Evolutionary conservation across 2,113 vertebrate genomes (phyloP).

Genomic region (Dipodomys ordii): DNA sequence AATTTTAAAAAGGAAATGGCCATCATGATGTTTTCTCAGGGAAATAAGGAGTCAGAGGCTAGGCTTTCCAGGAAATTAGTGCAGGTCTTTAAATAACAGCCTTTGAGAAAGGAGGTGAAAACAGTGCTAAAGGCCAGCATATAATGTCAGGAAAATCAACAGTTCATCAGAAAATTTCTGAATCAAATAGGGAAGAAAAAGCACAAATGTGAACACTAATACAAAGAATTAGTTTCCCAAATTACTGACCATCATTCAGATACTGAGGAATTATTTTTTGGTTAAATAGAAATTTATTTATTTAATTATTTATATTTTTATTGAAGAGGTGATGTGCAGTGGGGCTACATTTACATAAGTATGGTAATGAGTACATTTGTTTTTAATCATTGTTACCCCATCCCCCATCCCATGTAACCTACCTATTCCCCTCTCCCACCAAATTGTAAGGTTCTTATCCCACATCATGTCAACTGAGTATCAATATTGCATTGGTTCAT

Average conservation of each 20-base stretch:
- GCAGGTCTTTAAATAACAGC: not conserved
- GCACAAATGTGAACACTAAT: not conserved
- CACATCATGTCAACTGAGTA: no score
- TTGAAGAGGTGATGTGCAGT: no score
- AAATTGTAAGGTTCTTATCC: no score
- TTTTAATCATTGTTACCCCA: no score
- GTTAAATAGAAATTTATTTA: no score
- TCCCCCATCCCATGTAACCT: no score
- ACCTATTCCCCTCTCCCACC: no score
- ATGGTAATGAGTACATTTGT: no score
- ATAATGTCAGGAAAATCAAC: not conserved
- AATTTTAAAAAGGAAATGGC: constrained; percentile 63
- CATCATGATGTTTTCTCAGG: constrained; percentile 55
- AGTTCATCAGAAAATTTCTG: not conserved
- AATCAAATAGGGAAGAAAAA: not conserved
- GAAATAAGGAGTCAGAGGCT: constrained; percentile 77
- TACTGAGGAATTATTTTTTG: not conserved
- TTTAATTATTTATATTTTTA: no score
- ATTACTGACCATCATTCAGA: not conserved
- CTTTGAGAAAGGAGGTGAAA: constrained; percentile 41
- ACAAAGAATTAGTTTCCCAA: not conserved
- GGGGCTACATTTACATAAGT: no score
- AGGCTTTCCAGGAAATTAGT: constrained; percentile 53
- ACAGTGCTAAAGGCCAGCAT: not conserved
- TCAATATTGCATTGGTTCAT: no score